Evolutionary conservation across 1,140 invertebrate species (phyloP).

Genomic region (Lordiphosa collinella): DNA sequence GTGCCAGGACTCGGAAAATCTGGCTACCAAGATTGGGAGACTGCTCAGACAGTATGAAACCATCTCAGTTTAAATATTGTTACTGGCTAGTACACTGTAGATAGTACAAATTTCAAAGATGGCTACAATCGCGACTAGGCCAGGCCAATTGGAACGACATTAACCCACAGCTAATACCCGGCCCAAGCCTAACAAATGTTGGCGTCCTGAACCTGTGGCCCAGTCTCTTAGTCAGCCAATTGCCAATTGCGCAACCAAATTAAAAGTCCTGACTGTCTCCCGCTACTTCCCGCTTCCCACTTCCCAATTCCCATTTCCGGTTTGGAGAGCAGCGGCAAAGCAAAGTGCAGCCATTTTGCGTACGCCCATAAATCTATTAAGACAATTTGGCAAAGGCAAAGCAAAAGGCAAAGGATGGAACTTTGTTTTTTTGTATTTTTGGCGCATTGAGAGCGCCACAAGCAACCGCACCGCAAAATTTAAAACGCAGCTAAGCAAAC

Average conservation of each 20-base stretch:
- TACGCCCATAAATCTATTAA: constrained; percentile 73
- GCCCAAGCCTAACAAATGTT: not conserved
- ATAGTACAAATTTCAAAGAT: too few relatives aligned
- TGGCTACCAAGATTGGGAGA: too few relatives aligned
- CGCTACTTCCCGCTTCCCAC: not conserved
- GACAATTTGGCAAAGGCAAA: constrained; percentile 65
- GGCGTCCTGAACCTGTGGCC: not conserved
- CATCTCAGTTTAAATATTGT: too few relatives aligned
- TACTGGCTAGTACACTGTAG: too few relatives aligned
- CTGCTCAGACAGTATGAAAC: too few relatives aligned
- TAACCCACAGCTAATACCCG: constrained; percentile 47
- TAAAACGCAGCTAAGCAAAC: constrained; percentile 44
- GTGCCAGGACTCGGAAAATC: too few relatives aligned
- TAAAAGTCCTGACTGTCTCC: constrained; percentile 47
- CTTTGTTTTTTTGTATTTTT: constrained; percentile 17
- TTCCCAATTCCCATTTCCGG: constrained; percentile 38
- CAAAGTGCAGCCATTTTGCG: constrained; percentile 74
- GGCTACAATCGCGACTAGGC: too few relatives aligned
- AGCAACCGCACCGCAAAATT: constrained; percentile 38
- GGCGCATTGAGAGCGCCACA: constrained; percentile 20
- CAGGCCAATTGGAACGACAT: constrained; percentile 38
- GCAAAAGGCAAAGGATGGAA: constrained; percentile 24
- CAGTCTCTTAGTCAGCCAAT: not conserved
- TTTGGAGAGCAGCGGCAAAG: constrained; percentile 1
- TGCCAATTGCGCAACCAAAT: constrained; percentile 58